Base-by-base conservation (phyloP, 2,888 invertebrate species). In the Griposia aprilina region DNA sequence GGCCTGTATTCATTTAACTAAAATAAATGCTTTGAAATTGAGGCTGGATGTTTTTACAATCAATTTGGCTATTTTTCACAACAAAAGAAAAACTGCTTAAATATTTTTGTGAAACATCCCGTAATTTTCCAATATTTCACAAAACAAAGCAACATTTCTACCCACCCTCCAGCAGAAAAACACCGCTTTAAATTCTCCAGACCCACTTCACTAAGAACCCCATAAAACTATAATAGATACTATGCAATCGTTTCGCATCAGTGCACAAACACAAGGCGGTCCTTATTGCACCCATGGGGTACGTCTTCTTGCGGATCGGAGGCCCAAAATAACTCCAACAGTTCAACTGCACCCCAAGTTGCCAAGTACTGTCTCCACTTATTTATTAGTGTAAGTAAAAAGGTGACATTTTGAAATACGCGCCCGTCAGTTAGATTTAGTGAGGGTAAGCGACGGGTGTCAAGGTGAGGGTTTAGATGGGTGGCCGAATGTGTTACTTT, bases 271-370 rank as follows among this genome's bases (percentile, higher is more conserved):
- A 66, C 76, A 86, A 83, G 78, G 77, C 83, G 83, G 88, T 83
- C 76, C 72, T 88, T 86, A 90, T 87, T 83, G 84, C 87, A 80
- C 92, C 85, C 91, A 20, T 67, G 91, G 89, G 92, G 86, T 71
- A 48, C 4, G 45, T 10, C 45, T 75, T 36, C 75, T 74, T 60
- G 23, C 36, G 36, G 20, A 76, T 41, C 63, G 65, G 50, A 67
- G 50, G 59, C 82, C 87, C 78, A 80, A 91, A 91, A 91, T 91
- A 91, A 81, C 89, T 84, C 81, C 81, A 52, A 70, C 36, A 76
- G 23, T 50, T 20, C 83, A 85, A 86, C 83, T 76, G 81, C 78
- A 72, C 73, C 86, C 74, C 41, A 74, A 77, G 60, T 73, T 26
- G 67, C 73, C 65, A 84, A 86, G 80, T 69, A 80, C 83, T 79